A percentile compares a stretch with the other conserved stretches of the same genome.
Evolutionary conservation across 2,888 invertebrate genomes (phyloP).

Genomic region (Myopa testacea): DNA sequence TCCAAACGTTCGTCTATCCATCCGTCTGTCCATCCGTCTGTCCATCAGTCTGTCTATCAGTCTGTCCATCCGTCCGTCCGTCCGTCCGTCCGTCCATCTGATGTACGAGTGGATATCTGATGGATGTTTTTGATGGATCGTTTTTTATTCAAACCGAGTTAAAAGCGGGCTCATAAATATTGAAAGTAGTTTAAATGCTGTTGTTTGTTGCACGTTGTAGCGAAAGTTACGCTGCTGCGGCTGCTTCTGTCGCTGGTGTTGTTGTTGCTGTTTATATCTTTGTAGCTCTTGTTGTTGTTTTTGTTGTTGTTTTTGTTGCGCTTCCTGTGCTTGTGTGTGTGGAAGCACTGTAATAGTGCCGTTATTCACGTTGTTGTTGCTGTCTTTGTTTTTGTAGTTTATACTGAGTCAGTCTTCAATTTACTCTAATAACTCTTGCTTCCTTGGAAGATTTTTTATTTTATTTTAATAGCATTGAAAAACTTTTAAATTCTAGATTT

Average conservation of each 20-base stretch:
- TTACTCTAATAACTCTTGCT: neutral
- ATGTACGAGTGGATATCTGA: neutral
- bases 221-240: constrained; percentile 22
- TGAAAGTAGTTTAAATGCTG: constrained; percentile 38
- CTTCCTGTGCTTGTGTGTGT: constrained; percentile 33
- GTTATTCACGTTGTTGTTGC: constrained; percentile 26
- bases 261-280: neutral
- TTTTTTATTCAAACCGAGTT: neutral
- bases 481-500: too few relatives aligned
- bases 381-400: constrained; percentile 21
- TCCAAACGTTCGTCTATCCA: neutral
- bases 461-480: too few relatives aligned
- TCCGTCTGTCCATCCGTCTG: neutral
- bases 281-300: constrained; percentile 23
- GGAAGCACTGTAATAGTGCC: constrained; percentile 22
- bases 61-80: neutral
- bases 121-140: constrained; percentile 13
- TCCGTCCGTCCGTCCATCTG: neutral
- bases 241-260: neutral
- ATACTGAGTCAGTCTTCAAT: constrained; percentile 33
- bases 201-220: neutral
- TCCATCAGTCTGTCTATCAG: neutral
- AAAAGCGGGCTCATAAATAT: constrained; percentile 34
- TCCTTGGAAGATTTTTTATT: neutral
- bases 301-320: constrained; percentile 25